These are phyloP conservation scores for Sebastes schlegelii DNA, from an alignment of 2,113 vertebrate genomes.

Conservation along the genomic window DNA sequence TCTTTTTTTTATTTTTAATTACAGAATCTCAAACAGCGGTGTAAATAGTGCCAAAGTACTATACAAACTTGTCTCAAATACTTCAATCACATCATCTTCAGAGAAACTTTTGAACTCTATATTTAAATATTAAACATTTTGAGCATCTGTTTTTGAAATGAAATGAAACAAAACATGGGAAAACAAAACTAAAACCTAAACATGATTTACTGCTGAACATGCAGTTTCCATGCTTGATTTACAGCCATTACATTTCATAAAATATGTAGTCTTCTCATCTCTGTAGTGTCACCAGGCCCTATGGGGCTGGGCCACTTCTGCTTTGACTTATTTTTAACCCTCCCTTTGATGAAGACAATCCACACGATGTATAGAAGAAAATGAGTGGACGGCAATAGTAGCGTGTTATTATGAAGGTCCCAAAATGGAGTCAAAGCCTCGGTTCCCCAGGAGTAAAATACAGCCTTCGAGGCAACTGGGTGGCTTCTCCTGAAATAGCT, in stretches of 20 bases:
- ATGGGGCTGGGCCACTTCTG: conserved; percentile 49
- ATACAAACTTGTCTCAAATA: not conserved
- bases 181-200: not conserved
- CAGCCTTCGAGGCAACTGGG: conserved; percentile 74
- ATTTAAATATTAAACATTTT: not conserved
- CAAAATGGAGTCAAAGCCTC: conserved; percentile 63
- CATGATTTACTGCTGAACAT: conserved; percentile 6
- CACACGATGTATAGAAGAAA: conserved; percentile 54
- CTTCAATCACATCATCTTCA: not conserved
- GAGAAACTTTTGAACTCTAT: no score
- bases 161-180: not conserved
- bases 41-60: no score
- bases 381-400: conserved; percentile 63
- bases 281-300: conserved; percentile 1
- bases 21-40: no score
- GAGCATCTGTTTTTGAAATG: not conserved
- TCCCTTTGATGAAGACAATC: conserved; percentile 70
- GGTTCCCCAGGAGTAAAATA: conserved; percentile 74
- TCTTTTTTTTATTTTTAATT: not conserved
- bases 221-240: conserved; percentile 13
- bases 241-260: conserved; percentile 14
- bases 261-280: conserved; percentile 9
- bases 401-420: conserved; percentile 79
- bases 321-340: conserved; percentile 67
- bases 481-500: conserved; percentile 83